Percentiles rank a stretch among this genome's conserved stretches.
These are phyloP conservation scores for Chironomus tepperi DNA, from an alignment of 1,140 invertebrate species.

Conservation along the genomic window DNA sequence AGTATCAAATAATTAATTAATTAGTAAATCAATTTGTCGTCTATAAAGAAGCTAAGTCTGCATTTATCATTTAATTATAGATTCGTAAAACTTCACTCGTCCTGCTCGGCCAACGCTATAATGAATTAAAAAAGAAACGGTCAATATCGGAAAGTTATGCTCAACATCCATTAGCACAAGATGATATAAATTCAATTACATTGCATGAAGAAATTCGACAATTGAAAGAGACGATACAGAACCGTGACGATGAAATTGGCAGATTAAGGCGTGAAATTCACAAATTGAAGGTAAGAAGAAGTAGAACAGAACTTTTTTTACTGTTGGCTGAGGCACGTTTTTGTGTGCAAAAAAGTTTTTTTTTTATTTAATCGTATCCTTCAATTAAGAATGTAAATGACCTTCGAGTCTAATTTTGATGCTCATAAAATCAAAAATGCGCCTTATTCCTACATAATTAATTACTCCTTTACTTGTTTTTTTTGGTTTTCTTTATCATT, in stretches of 20 bases:
- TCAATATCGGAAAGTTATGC: slow-evolving; percentile 15
- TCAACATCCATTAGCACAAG: background rate
- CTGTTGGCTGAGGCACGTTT: no score
- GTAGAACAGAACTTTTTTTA: no score
- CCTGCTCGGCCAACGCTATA: background rate
- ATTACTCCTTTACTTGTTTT: background rate
- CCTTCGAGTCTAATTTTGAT: no score
- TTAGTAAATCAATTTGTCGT: background rate
- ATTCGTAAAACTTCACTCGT: slow-evolving; percentile 18
- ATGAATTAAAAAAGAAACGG: background rate
- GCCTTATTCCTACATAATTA: background rate
- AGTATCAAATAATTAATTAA: no score
- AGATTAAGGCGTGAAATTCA: slow-evolving; percentile 50
- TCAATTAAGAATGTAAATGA: no score
- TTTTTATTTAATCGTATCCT: no score
- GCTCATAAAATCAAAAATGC: no score
- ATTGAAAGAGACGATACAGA: slow-evolving; percentile 31
- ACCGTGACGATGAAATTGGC: slow-evolving; percentile 32
- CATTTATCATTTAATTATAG: background rate
- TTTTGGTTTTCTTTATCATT: background rate
- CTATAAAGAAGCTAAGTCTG: background rate
- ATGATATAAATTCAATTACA: background rate
- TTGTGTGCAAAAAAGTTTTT: no score
- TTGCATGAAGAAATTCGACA: slow-evolving; percentile 24
- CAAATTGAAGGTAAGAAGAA: slow-evolving; percentile 46